Base-by-base conservation (phyloP, 2,113 vertebrate genomes). In the Trachemys scripta region DNA sequence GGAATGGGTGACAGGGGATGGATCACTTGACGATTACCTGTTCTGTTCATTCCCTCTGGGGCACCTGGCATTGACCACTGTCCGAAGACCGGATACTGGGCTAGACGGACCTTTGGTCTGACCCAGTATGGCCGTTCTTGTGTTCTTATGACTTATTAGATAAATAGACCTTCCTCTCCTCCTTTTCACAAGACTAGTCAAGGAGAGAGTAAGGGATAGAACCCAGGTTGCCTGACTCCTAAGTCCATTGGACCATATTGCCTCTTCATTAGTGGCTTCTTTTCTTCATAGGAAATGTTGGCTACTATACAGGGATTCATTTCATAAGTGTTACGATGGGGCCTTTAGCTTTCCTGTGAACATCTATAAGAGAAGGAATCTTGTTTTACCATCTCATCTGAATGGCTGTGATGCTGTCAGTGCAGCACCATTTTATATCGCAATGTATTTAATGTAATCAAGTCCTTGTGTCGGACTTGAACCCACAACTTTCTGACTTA, bases 401-500 rank as follows among this genome's bases (percentile, higher is more conserved):
- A 56, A 42, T 54, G n/a, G 16, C 22, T 16, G n/a, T 24, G 13
- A 14, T 8, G 27, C n/a, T 42, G 14, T 14, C n/a, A 35, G 62
- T 35, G 62, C 16, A n/a, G 31, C 31, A 17, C 62, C 29, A 14
- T n/a, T n/a, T 65, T 65, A 31, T 25, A 50, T 14, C 82, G 69
- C 56, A 62, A 20, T 31, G 65, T 90, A 53, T 38, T 62, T 49
- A 11, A 22, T 80, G 38, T 19, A 22, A 14, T 7, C 24, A 59
- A 22, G 35, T 85, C 11, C 10, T 45, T 38, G 16, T 17, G 45
- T 62, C 10, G 49, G 42, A 45, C 24, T 79, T 86, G 56, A 53
- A 47, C 27, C 38, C 0, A 0, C 72, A 10, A 31, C 0, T 0
- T 11, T 31, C 14, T 53, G 62, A 14, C 8, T 13, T 29, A 8